phyloP scores from a whole-genome alignment of 1,140 invertebrate genomes.

The Tetramorium parvispinum region DNA sequence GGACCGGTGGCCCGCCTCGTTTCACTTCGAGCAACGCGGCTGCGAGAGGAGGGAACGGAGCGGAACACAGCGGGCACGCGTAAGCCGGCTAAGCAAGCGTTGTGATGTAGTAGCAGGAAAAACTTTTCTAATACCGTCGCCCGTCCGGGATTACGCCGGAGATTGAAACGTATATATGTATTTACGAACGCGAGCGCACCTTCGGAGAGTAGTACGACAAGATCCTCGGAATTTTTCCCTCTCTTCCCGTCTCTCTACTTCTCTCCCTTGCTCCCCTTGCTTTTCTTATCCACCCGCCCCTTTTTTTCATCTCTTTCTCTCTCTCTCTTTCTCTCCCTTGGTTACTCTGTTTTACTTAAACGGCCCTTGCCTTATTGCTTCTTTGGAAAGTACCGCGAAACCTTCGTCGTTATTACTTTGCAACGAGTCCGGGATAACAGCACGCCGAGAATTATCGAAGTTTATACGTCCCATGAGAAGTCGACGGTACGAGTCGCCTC shows the following conservation, averaged over 20 bases:
- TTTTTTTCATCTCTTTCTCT: neutral
- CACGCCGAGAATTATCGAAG: slow-evolving; percentile 48
- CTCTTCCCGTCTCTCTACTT: neutral
- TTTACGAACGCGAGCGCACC: slow-evolving; percentile 75
- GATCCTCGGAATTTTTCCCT: slow-evolving; percentile 63
- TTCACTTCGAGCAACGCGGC: slow-evolving; percentile 12
- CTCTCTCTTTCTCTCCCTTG: neutral
- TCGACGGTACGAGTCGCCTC: slow-evolving; percentile 30
- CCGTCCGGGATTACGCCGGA: slow-evolving; percentile 80
- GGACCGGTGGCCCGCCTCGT: slow-evolving; percentile 59
- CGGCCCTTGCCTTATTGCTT: slow-evolving; percentile 64
- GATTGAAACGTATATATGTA: slow-evolving; percentile 84
- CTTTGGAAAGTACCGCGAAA: slow-evolving; percentile 58
- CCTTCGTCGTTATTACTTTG: slow-evolving; percentile 47
- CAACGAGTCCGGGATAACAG: slow-evolving; percentile 48
- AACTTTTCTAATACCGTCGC: slow-evolving; percentile 85
- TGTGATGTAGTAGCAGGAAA: slow-evolving; percentile 80
- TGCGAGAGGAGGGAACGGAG: slow-evolving; percentile 37
- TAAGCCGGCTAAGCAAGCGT: slow-evolving; percentile 76
- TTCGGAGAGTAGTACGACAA: slow-evolving; percentile 59
- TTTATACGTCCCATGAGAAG: slow-evolving; percentile 61
- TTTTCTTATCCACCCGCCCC: neutral
- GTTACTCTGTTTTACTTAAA: slow-evolving; percentile 46
- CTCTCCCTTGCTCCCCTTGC: neutral
- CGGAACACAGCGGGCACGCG: slow-evolving; percentile 50